Evolutionary conservation across 53 echinoderm and acorn worm species (phyloP), one percentile per base, ranked within the genome.

Genomic region (Temnopleurus reevesii): DNA sequence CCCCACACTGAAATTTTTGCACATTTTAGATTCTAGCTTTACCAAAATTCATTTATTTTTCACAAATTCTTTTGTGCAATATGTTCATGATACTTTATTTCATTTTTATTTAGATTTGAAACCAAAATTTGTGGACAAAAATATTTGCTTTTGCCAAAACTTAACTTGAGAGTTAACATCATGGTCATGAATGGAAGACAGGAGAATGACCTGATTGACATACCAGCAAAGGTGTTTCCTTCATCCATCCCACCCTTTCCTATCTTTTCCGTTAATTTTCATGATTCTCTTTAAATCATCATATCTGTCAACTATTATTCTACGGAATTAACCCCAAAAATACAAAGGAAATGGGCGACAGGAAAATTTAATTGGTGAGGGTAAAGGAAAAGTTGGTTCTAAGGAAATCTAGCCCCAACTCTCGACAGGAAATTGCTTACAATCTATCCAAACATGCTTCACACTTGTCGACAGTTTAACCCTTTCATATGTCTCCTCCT

Each of bases 341-440:
- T 77, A 43, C 46, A 77, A 44, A 77, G 77, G 77, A 77, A 77
- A 19, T 77, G 46, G 46, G 77, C 26, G 77, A 26, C 77, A 77
- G 77, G 77, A 45, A 17, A 77, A 24, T 77, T 21, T 45, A 45
- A 77, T 24, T 77, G 77, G 45, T 77, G 77, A 25, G 45, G 24
- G 27, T 46, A 77, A 77, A 26, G 46, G 46, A 77, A 21, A 34
- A 24, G 46, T 23, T 24, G 46, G 27, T 77, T 45, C 25, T 44
- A 46, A 77, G 77, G 77, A 77, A 77, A 77, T 77, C 77, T 77
- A 23, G 24, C 45, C 46, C 77, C 77, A 77, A 46, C 77, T 77
- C 45, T 34, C 19, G 77, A 45, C 77, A 77, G 77, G 77, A 77
- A 77, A 77, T 77, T 21, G 8, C 77, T 24, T 45, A 26, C 25